Evolutionary conservation across 2,888 invertebrate genomes (phyloP).

Genomic region (Agonopterix subpropinquella): DNA sequence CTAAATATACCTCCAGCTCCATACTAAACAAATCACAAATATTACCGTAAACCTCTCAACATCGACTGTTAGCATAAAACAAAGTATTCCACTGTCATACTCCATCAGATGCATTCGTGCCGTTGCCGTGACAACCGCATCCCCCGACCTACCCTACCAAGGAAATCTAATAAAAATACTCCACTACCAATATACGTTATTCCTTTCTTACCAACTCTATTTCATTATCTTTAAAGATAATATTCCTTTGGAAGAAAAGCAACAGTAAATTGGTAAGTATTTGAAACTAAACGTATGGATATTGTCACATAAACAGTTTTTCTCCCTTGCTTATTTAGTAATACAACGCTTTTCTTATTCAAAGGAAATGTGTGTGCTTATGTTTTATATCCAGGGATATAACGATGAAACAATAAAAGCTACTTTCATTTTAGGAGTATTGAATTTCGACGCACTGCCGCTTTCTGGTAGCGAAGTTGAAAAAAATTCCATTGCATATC

Average conservation of each 20-base stretch:
- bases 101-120: constrained; percentile 35
- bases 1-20: no score
- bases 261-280: constrained; percentile 8
- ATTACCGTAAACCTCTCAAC: background rate
- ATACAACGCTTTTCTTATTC: constrained; percentile 40
- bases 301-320: constrained; percentile 36
- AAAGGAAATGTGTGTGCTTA: constrained; percentile 22
- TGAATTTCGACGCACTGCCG: no score
- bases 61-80: constrained; percentile 11
- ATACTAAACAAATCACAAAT: background rate
- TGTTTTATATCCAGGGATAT: constrained; percentile 10
- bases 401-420: no score
- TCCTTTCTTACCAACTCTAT: constrained; percentile 8
- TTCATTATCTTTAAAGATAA: constrained; percentile 3
- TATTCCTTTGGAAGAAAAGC: constrained; percentile 9
- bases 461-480: no score
- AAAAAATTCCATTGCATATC: no score
- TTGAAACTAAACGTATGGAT: constrained; percentile 25
- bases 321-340: constrained; percentile 45
- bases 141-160: constrained; percentile 45
- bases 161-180: constrained; percentile 50
- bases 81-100: constrained; percentile 9
- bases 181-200: constrained; percentile 10
- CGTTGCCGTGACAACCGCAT: constrained; percentile 41
- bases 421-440: no score